These are phyloP conservation scores for Pseudeuparius sepicola DNA, from an alignment of 2,888 invertebrate genomes.

Conservation along the genomic window DNA sequence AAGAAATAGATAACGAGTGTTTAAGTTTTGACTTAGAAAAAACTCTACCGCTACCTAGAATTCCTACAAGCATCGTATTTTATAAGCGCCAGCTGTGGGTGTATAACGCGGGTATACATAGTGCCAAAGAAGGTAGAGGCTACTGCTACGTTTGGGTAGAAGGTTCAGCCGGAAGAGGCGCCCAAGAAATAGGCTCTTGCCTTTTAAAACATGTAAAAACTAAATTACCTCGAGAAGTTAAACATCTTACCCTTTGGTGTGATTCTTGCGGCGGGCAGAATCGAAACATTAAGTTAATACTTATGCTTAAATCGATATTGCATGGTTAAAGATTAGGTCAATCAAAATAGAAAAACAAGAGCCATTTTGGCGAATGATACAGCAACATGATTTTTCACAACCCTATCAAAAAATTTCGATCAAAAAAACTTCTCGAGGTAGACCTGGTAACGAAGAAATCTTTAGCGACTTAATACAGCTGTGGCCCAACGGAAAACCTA, in stretches of 20 bases:
- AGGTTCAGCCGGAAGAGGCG: conserved; percentile 23
- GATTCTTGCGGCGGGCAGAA: conserved; percentile 22
- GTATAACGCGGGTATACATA: conserved; percentile 25
- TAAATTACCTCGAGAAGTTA: conserved; percentile 16
- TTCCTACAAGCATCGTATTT: conserved; percentile 26
- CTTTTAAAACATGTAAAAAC: conserved; percentile 18
- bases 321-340: no score
- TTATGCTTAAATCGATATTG: conserved; percentile 10
- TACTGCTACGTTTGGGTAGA: conserved; percentile 25
- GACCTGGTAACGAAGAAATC: no score
- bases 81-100: conserved; percentile 27
- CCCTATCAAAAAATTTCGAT: conserved; percentile 9
- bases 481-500: conserved; percentile 16
- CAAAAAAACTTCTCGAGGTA: conserved; percentile 10
- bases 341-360: no score
- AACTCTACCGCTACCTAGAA: conserved; percentile 22
- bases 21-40: conserved; percentile 18
- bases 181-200: conserved; percentile 22
- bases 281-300: conserved; percentile 13
- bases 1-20: conserved; percentile 12
- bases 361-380: conserved; percentile 3
- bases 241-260: conserved; percentile 11
- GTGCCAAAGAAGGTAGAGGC: conserved; percentile 23
- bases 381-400: conserved; percentile 12
- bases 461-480: conserved; percentile 14